Evolutionary conservation across 1,140 invertebrate species (phyloP), one percentile per base, ranked within the genome.

Genomic region (Drosophila nikananu): DNA sequence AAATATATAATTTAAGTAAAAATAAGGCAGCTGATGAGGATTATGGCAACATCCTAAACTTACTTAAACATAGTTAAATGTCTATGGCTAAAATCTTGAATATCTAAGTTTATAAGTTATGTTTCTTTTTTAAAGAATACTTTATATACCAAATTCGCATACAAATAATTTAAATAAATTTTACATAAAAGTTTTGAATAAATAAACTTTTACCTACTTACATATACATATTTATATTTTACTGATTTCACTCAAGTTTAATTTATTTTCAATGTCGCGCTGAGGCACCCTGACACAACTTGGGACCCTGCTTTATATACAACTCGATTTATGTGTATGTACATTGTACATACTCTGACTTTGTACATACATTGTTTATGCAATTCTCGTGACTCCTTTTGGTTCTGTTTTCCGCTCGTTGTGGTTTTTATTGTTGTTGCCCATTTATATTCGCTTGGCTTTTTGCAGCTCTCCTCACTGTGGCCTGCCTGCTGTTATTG

Each of bases 301-400:
- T 19, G 61, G 27, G 21, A 46, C 55, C 46, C 62, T 57, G 37
- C 63, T 65, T 41, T 75, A 44, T 67, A 44, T 60, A 75, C 58
- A 73, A 42, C 66, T 71, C 66, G 52, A 58, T 66, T 52, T 65
- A 77, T 75, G 46, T 52, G 25, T 23, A 13, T 46, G 57, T 65
- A 71, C 8, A 30, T n/a, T n/a, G n/a, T 30, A 30, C 7, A 32
- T 39, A 67, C 32, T 35, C 44, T 68, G 41, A 71, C 61, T 54
- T 71, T 71, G 66, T 66, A 77, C 42, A 63, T 73, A 62, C 68
- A 75, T 54, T 90, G 74, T 89, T 89, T 89, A 89, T 89, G 84
- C 81, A 89, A 89, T 84, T 90, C 66, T 89, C 72, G 65, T 71
- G 74, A 71, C 79, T 81, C 65, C 73, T 78, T 75, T 82, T 73